These are phyloP conservation scores for Eilema griseolum DNA, from an alignment of 2,888 invertebrate species.

Conservation along the genomic window DNA sequence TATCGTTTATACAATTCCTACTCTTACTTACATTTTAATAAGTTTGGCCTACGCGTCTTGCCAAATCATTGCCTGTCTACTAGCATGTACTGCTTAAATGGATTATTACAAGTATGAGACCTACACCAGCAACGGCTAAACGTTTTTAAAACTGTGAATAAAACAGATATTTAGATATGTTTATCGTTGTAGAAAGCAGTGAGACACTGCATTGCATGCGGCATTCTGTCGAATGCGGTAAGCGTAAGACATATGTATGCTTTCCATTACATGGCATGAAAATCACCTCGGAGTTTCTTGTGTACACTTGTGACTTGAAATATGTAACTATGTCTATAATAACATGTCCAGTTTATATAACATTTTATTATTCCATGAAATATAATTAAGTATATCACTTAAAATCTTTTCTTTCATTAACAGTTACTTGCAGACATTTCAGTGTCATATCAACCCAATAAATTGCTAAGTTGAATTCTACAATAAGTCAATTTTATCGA, in stretches of 20 bases:
- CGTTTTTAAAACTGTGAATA: not conserved
- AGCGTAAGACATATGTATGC: not conserved
- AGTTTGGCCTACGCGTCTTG: not conserved
- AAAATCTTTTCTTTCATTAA: not conserved
- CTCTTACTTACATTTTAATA: not conserved
- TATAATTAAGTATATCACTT: not conserved
- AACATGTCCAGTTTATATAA: not conserved
- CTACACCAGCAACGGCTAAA: not conserved
- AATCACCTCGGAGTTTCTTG: not conserved
- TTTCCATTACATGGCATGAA: not conserved
- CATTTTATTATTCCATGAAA: not conserved
- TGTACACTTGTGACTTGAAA: not conserved
- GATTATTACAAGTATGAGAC: not conserved
- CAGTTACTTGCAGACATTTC: too few relatives aligned
- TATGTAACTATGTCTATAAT: not conserved
- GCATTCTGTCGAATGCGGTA: too few relatives aligned
- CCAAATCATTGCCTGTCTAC: not conserved
- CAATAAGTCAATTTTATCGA: too few relatives aligned
- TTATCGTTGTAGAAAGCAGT: too few relatives aligned
- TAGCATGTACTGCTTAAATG: not conserved
- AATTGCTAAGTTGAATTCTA: too few relatives aligned
- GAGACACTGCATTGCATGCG: too few relatives aligned
- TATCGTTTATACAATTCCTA: not conserved
- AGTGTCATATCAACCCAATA: too few relatives aligned
- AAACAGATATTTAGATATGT: not conserved